Conservation (phyloP, 2,888 invertebrate species). For the Sinotaia quadrata region DNA sequence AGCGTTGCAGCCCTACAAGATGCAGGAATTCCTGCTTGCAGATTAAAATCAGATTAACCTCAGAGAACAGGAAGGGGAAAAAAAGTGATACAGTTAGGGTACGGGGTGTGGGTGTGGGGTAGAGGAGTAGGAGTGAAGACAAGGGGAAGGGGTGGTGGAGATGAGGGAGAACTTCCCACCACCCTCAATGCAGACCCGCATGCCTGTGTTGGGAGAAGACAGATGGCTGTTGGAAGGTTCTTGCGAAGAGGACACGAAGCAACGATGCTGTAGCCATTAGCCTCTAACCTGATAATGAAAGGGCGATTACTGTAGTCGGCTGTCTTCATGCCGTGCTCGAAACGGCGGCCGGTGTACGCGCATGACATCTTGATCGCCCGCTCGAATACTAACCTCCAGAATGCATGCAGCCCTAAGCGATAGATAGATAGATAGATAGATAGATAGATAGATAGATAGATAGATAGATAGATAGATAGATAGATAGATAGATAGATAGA, state of each 20-base stretch:
- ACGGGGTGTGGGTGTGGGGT: too few relatives aligned
- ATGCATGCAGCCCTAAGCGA: too few relatives aligned
- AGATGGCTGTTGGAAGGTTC: neutral
- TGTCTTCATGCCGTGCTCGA: neutral
- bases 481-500: too few relatives aligned
- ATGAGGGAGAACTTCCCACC: too few relatives aligned
- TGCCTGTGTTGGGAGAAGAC: conserved; percentile 2
- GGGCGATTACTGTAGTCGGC: neutral
- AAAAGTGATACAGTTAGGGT: too few relatives aligned
- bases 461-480: too few relatives aligned
- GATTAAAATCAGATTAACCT: conserved; percentile 9
- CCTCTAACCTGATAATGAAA: conserved; percentile 16
- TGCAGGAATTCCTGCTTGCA: neutral
- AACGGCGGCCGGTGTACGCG: neutral
- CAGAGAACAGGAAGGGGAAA: neutral
- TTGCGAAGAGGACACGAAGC: conserved; percentile 14
- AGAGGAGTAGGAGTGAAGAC: neutral
- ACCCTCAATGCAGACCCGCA: neutral
- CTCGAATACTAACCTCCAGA: too few relatives aligned
- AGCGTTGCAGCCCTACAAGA: neutral
- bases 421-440: too few relatives aligned
- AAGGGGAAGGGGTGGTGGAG: neutral
- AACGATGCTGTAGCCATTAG: conserved; percentile 11
- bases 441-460: too few relatives aligned
- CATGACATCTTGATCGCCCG: neutral